Conservation (phyloP, 2,113 vertebrate species). For the Rhinopomastus cyanomelas region DNA sequence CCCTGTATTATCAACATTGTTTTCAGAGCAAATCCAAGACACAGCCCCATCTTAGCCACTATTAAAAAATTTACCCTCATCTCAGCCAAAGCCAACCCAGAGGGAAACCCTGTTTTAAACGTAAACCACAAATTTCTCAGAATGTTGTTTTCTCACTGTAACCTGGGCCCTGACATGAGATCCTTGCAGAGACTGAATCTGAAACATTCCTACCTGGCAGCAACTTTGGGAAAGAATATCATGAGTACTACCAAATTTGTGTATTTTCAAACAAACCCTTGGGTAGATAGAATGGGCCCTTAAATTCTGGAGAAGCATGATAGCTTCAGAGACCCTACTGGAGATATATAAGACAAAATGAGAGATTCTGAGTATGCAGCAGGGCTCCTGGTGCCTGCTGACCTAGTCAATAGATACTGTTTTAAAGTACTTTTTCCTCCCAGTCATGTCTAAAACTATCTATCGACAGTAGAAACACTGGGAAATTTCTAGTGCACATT, state of each 20-base stretch:
- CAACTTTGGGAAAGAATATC: background rate
- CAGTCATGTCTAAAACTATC: background rate
- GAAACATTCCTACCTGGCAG: background rate
- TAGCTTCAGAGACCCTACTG: background rate
- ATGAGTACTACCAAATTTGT: background rate
- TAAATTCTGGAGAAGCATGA: background rate
- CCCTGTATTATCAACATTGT: too few relatives aligned
- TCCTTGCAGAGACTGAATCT: background rate
- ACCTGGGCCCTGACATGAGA: background rate
- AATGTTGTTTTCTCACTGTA: background rate
- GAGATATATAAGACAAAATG: background rate
- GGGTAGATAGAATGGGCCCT: rapidly evolving
- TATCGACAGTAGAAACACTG: background rate
- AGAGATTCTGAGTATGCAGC: background rate
- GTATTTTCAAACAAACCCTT: background rate
- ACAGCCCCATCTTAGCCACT: too few relatives aligned
- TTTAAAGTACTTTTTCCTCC: background rate
- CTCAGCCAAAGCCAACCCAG: too few relatives aligned
- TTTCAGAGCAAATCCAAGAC: too few relatives aligned
- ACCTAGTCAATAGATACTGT: background rate
- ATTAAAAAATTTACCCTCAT: too few relatives aligned
- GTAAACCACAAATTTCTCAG: background rate
- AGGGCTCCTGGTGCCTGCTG: background rate
- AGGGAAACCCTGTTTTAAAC: background rate
- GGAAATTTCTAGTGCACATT: background rate